phyloP scores from a whole-genome alignment of 2,888 invertebrate genomes.

The Trissolcus japonicus region DNA sequence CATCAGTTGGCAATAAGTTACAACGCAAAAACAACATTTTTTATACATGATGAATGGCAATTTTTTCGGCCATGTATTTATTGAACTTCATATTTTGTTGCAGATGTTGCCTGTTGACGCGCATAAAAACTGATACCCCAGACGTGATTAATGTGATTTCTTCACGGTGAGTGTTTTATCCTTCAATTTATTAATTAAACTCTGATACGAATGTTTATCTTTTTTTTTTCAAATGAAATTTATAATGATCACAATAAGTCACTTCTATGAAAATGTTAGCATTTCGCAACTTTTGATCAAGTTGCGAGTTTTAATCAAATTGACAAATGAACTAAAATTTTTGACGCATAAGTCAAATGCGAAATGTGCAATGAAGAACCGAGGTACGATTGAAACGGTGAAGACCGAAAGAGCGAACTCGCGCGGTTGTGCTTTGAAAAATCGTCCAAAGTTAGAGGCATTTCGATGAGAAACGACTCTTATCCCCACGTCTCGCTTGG shows the following conservation, averaged over 20 bases:
- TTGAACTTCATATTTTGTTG: constrained; percentile 39
- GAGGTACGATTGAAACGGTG: constrained; percentile 44
- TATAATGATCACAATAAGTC: no score
- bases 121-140: constrained; percentile 28
- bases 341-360: constrained; percentile 52
- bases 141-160: constrained; percentile 35
- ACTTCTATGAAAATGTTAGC: not conserved
- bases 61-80: constrained; percentile 18
- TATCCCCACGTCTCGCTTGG: constrained; percentile 63
- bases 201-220: not conserved
- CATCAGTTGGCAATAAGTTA: constrained; percentile 2
- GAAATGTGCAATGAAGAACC: constrained; percentile 46
- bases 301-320: constrained; percentile 37
- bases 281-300: constrained; percentile 12
- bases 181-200: constrained; percentile 4
- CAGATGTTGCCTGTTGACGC: constrained; percentile 49
- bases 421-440: constrained; percentile 60
- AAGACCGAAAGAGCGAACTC: constrained; percentile 42
- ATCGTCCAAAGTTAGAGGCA: constrained; percentile 63
- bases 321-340: constrained; percentile 52
- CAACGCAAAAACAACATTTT: constrained; percentile 1
- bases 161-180: constrained; percentile 43
- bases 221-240: no score
- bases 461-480: constrained; percentile 64
- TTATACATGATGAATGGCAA: constrained; percentile 4